phyloP scores from a whole-genome alignment of 2,797 vertebrate species.

The Pelobates cultripes region DNA sequence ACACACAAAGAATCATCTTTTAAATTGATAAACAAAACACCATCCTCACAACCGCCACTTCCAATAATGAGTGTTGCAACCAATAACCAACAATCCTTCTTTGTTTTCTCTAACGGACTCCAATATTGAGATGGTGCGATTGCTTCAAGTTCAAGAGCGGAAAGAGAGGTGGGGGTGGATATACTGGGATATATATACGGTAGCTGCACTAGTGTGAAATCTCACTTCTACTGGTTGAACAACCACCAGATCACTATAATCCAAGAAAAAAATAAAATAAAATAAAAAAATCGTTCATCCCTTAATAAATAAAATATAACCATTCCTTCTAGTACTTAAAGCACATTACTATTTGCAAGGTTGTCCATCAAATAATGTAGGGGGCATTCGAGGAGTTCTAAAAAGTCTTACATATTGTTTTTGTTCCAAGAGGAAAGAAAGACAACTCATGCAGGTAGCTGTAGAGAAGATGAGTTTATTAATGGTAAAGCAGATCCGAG shows the following conservation, averaged over 20 bases:
- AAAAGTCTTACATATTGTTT: too few species aligned
- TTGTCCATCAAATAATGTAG: not conserved
- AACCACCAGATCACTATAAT: not conserved
- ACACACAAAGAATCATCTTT: too few species aligned
- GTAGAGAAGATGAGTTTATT: slow-evolving; percentile 90
- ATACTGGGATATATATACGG: not conserved
- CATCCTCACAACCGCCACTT: too few species aligned
- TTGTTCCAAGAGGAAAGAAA: not conserved
- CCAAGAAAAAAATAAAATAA: too few species aligned
- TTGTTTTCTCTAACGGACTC: too few species aligned
- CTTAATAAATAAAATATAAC: not conserved
- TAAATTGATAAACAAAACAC: not conserved
- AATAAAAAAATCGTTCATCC: not conserved
- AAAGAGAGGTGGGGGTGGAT: not conserved
- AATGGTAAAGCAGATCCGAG: slow-evolving; percentile 91
- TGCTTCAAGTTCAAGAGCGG: too few species aligned
- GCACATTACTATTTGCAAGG: not conserved
- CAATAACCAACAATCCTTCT: too few species aligned
- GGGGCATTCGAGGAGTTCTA: not conserved
- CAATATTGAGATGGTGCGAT: too few species aligned
- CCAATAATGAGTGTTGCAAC: too few species aligned
- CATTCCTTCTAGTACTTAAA: not conserved
- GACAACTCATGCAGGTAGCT: slow-evolving; percentile 46
- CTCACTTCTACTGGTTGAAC: not conserved
- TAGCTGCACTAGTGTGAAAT: not conserved